phyloP scores from a whole-genome alignment of 1,140 invertebrate species.

The Diabrotica virgifera region DNA sequence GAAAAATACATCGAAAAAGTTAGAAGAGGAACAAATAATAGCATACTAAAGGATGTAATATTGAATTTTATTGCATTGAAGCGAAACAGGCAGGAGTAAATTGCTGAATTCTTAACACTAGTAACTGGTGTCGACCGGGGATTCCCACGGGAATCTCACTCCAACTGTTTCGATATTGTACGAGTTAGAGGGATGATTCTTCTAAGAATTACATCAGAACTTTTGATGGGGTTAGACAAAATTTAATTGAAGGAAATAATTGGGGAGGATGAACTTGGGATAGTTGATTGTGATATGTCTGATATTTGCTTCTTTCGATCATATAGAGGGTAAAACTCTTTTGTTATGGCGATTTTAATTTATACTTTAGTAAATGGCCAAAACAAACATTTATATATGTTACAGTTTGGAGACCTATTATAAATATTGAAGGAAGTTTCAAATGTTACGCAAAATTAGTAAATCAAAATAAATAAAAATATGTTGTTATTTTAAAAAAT shows the following conservation, averaged over 20 bases:
- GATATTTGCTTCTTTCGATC: no score
- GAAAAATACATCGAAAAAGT: slow-evolving; percentile 1
- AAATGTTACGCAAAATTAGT: no score
- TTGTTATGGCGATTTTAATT: no score
- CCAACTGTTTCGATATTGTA: slow-evolving; percentile 19
- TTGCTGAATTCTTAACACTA: slow-evolving; percentile 15
- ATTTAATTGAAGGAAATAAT: slow-evolving; percentile 11
- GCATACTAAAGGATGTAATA: slow-evolving; percentile 7
- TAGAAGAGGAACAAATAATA: slow-evolving; percentile 3
- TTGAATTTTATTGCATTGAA: slow-evolving; percentile 13
- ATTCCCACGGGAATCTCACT: slow-evolving; percentile 10
- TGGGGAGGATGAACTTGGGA: slow-evolving; percentile 5
- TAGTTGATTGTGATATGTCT: slow-evolving; percentile 1
- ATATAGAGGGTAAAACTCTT: no score
- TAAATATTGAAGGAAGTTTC: no score
- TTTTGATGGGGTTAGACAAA: slow-evolving; percentile 14
- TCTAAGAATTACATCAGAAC: slow-evolving; percentile 12
- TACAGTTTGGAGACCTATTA: no score
- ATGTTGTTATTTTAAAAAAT: no score
- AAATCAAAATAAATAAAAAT: no score
- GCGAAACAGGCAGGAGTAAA: slow-evolving; percentile 9
- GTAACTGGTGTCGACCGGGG: slow-evolving; percentile 15
- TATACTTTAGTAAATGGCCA: no score
- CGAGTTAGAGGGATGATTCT: slow-evolving; percentile 13
- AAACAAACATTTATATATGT: no score